phyloP scores from a whole-genome alignment of 2,797 vertebrate species.

The Acipenser oxyrinchus region DNA sequence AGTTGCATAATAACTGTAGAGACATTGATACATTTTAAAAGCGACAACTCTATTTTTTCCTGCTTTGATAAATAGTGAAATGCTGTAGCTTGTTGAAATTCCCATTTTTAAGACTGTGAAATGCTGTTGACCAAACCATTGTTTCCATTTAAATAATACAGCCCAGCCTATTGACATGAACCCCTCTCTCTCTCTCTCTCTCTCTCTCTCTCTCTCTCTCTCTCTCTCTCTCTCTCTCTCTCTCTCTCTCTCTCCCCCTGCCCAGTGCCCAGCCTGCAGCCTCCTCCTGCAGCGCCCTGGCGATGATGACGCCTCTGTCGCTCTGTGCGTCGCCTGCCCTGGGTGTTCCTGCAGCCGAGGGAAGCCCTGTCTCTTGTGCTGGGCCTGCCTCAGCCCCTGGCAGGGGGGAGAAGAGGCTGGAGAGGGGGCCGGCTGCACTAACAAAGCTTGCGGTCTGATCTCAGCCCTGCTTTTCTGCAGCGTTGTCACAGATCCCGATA shows the following conservation, averaged over 20 bases:
- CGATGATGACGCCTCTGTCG: constrained; percentile 4
- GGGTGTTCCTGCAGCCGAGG: background rate
- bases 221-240: background rate
- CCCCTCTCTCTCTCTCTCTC: background rate
- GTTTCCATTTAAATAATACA: no score
- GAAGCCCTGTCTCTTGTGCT: constrained; percentile 17
- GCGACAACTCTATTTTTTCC: no score
- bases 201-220: background rate
- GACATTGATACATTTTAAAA: no score
- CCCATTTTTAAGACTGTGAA: no score
- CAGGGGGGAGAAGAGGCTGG: background rate
- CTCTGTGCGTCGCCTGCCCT: constrained; percentile 19
- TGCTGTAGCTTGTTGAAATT: no score
- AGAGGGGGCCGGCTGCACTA: constrained; percentile 20
- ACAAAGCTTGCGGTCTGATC: constrained; percentile 25
- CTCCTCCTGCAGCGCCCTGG: constrained; percentile 11
- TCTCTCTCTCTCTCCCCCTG: background rate
- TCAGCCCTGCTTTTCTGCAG: constrained; percentile 27
- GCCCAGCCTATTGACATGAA: no score
- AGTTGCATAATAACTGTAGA: no score
- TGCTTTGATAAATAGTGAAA: no score
- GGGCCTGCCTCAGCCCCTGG: constrained; percentile 27
- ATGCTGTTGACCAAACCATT: no score
- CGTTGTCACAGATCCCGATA: constrained; percentile 13
- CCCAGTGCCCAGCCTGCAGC: constrained; percentile 23